phyloP scores from a whole-genome alignment of 1,140 invertebrate species.

The Pristionchus pacificus region DNA sequence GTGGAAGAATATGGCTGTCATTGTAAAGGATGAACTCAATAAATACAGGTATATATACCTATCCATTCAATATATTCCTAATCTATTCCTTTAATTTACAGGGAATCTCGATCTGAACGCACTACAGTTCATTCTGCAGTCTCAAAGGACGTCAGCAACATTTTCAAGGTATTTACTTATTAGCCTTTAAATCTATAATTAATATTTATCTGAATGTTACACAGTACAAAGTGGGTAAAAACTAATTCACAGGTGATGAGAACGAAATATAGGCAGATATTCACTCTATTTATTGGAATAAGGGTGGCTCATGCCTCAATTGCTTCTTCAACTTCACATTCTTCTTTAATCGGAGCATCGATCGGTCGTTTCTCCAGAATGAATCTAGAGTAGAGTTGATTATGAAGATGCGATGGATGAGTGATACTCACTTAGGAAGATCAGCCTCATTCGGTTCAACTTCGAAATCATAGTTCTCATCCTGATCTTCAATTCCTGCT shows the following conservation, averaged over 20 bases:
- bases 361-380: too few relatives aligned
- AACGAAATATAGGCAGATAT: too few relatives aligned
- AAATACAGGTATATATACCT: conserved; percentile 61
- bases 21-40: conserved; percentile 87
- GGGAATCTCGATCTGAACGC: conserved; percentile 60
- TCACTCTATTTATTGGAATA: too few relatives aligned
- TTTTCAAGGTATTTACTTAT: conserved; percentile 70
- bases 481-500: background rate
- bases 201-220: too few relatives aligned
- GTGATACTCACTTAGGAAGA: background rate
- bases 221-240: too few relatives aligned
- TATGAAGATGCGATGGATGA: too few relatives aligned
- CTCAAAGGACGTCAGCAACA: conserved; percentile 77
- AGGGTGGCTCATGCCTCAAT: background rate
- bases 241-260: too few relatives aligned
- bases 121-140: conserved; percentile 85
- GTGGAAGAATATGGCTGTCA: conserved; percentile 94
- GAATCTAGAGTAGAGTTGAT: too few relatives aligned
- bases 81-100: conserved; percentile 29
- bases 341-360: too few relatives aligned
- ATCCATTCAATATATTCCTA: background rate
- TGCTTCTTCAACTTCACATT: too few relatives aligned
- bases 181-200: background rate
- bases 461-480: background rate
- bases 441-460: background rate